These are phyloP conservation scores for Otis tarda DNA, from an alignment of 2,113 vertebrate species.

Conservation along the genomic window DNA sequence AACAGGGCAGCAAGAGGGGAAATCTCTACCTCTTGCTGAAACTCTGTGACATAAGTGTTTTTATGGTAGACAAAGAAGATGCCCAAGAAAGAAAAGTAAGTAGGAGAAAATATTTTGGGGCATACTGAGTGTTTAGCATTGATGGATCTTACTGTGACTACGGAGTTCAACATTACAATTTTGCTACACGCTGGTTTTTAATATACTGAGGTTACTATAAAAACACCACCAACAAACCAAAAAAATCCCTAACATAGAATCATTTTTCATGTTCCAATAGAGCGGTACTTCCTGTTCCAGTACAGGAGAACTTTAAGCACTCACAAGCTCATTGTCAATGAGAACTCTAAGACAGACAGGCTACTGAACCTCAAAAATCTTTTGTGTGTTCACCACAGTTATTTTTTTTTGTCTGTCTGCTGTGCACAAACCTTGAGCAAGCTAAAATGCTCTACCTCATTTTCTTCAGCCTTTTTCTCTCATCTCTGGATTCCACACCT, in stretches of 20 bases:
- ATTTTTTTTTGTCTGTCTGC: background rate
- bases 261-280: background rate
- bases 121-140: background rate
- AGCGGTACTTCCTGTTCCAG: background rate
- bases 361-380: background rate
- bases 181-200: background rate
- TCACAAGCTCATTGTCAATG: background rate
- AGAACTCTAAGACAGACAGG: background rate
- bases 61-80: background rate
- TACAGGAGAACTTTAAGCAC: background rate
- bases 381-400: background rate
- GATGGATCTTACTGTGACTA: background rate
- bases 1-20: background rate
- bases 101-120: background rate
- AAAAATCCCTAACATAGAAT: background rate
- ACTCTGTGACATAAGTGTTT: background rate
- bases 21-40: background rate
- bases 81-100: background rate
- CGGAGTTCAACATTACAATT: background rate
- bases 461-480: conserved; percentile 40
- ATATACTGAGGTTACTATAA: background rate
- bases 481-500: conserved; percentile 33
- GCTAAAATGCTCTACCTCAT: background rate
- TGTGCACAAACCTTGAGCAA: conserved; percentile 34
- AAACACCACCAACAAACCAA: background rate